Base-by-base conservation (phyloP, 2,113 vertebrate genomes). In the Chionomys nivalis region DNA sequence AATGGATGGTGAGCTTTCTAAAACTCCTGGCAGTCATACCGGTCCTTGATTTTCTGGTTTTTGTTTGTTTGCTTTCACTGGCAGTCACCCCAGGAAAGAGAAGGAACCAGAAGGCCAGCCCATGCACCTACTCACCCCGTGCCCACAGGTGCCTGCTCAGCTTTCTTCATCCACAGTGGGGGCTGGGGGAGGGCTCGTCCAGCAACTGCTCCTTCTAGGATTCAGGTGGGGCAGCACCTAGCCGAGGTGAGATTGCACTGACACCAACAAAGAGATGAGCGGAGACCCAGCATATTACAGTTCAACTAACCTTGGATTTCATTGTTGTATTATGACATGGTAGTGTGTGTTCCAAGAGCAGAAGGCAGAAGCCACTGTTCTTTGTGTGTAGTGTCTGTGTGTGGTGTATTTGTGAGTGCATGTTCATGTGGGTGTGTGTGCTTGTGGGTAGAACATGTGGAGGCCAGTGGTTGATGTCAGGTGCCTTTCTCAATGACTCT, bases 101-200 rank as follows among this genome's bases (percentile, higher is more conserved):
- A 42, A 61, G 58, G 81, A n/a, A 28, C n/a, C 7, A 42, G n/a
- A 63, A 61, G 55, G 24, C 14, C 4, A 31, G 26, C 14, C 7
- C 17, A 10, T 28, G 23, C 0, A 17, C 24, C 55, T 5, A 24
- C 81, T 83, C n/a, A 42, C 3, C n/a, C 24, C 2, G 12, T 28
- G n/a, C 58, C 19, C 79, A 61, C 23, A 39, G 55, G n/a, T 4
- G 55, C 24, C 28, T 42, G n/a, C 58, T 19, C 58, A 63, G 81
- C 2, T 42, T 44, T 19, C 58, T 17, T 42, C n/a, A 5, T 39
- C 58, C 14, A 5, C 8, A 17, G 58, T n/a, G n/a, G 55, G 36
- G 70, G 24, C 5, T 14, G 58, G n/a, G 55, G 7, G 24, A 26
- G 3, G n/a, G n/a, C n/a, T 19, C 4, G 0, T 61, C 14, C 24